Percentiles rank a stretch among this genome's conserved stretches.
Evolutionary conservation across 1,140 invertebrate genomes (phyloP).

Genomic region (Nephila pilipes): DNA sequence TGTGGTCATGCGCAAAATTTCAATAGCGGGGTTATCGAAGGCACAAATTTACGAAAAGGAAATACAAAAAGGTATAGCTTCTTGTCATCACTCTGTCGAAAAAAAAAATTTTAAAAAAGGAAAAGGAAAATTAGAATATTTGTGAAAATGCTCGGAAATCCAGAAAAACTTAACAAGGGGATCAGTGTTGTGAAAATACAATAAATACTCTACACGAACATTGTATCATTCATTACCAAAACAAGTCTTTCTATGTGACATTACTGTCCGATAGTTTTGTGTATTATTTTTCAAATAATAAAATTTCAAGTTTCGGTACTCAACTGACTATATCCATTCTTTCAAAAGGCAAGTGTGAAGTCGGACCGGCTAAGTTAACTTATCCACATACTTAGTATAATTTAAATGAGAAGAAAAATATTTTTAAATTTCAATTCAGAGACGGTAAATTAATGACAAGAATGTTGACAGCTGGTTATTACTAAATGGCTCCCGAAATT

Average conservation of each 20-base stretch:
- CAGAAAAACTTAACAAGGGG: constrained; percentile 25
- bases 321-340: not conserved
- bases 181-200: not conserved
- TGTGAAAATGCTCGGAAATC: constrained; percentile 35
- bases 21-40: constrained; percentile 29
- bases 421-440: not conserved
- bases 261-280: constrained; percentile 25
- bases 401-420: constrained; percentile 9
- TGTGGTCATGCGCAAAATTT: too few species aligned
- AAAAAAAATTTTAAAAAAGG: not conserved
- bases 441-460: not conserved
- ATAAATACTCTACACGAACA: not conserved
- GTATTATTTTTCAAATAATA: not conserved
- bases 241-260: too few species aligned
- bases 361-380: constrained; percentile 14
- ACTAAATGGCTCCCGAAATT: not conserved
- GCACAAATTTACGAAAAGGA: constrained; percentile 75
- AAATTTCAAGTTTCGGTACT: constrained; percentile 12
- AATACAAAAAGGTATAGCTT: constrained; percentile 43
- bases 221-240: not conserved
- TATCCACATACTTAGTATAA: constrained; percentile 32
- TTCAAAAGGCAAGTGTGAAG: not conserved
- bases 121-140: too few species aligned
- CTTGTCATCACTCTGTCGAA: not conserved
- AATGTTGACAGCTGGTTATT: not conserved